Conservation (phyloP, 2,888 invertebrate species). For the Torymus aiolomorphi region DNA sequence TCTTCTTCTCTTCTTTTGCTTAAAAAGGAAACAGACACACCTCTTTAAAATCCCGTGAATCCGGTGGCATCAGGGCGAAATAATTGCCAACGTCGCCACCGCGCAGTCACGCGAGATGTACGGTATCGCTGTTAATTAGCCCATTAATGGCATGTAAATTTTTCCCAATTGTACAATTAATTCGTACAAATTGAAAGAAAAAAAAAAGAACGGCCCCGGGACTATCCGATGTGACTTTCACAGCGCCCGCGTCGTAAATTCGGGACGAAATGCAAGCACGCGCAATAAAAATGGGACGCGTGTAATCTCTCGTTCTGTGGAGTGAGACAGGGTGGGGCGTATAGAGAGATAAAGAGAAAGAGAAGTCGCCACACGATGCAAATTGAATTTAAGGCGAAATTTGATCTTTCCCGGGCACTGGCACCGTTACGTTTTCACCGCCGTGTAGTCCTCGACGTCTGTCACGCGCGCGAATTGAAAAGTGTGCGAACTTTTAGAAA, state of each 20-base stretch:
- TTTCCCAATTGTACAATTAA: too few species aligned
- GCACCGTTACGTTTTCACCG: too few species aligned
- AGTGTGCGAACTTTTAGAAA: too few species aligned
- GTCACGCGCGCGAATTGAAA: too few species aligned
- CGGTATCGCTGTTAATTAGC: conserved; percentile 10
- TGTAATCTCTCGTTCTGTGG: not conserved
- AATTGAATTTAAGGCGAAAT: too few species aligned
- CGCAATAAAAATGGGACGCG: conserved; percentile 22
- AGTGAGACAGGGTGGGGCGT: not conserved
- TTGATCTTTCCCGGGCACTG: too few species aligned
- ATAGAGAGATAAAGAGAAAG: not conserved
- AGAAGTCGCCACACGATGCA: too few species aligned
- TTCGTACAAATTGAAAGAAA: too few species aligned
- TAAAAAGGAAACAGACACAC: not conserved
- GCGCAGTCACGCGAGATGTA: not conserved
- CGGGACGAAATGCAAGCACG: not conserved
- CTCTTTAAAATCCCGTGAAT: too few species aligned
- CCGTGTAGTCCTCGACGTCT: not conserved
- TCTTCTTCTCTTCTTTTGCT: not conserved
- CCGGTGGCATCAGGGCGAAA: not conserved
- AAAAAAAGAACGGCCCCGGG: too few species aligned
- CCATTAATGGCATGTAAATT: conserved; percentile 7
- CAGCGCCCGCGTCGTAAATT: conserved; percentile 13
- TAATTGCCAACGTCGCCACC: not conserved
- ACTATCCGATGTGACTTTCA: not conserved